Conservation (phyloP, 2,888 invertebrate species). For the Meliscaeva auricollis region DNA sequence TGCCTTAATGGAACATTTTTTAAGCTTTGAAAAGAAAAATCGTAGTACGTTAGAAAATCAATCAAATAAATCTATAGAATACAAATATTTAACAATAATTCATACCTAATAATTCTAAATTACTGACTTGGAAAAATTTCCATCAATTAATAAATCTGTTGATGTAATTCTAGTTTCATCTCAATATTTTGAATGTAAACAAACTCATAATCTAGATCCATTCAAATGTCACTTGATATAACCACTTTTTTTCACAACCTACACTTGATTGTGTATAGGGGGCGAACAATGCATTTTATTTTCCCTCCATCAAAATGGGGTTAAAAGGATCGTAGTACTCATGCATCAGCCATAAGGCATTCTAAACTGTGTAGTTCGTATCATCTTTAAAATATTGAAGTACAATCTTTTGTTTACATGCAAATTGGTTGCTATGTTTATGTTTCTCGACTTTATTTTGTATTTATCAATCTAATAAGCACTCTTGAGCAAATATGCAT, state of each 20-base stretch:
- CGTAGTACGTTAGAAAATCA: too few species aligned
- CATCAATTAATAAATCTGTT: neutral
- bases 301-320: conserved; percentile 4
- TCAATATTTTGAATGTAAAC: conserved; percentile 2
- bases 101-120: too few species aligned
- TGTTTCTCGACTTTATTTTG: neutral
- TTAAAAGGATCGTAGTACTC: neutral
- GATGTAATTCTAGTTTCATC: neutral
- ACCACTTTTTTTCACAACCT: neutral
- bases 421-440: conserved; percentile 21
- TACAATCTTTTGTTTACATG: conserved; percentile 25
- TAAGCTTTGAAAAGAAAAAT: too few species aligned
- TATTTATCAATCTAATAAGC: conserved; percentile 7
- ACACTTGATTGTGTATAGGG: neutral
- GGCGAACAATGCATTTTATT: conserved; percentile 15
- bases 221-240: conserved; percentile 26
- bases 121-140: too few species aligned
- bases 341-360: neutral
- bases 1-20: too few species aligned
- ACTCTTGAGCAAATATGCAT: neutral
- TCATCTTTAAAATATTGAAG: conserved; percentile 4
- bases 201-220: conserved; percentile 25
- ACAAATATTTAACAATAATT: too few species aligned
- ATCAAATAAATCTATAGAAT: too few species aligned
- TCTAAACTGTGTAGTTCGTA: neutral